These are phyloP conservation scores for Gasteruption jaculator DNA, from an alignment of 2,888 invertebrate species.

Conservation along the genomic window DNA sequence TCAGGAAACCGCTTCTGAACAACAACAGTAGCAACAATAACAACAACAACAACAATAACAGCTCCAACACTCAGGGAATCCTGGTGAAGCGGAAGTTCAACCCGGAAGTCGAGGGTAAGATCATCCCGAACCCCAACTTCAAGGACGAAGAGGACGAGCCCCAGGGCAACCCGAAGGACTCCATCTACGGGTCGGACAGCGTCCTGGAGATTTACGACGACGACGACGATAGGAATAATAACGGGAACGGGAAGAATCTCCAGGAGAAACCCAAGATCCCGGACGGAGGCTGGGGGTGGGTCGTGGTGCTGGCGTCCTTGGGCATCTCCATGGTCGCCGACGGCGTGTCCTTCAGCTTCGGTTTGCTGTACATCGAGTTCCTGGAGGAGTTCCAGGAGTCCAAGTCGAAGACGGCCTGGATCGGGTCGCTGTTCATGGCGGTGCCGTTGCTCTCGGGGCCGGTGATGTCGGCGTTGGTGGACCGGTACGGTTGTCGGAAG, in stretches of 20 bases:
- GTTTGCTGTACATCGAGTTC: slow-evolving; percentile 80
- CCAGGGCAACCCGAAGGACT: slow-evolving; percentile 56
- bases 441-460: slow-evolving; percentile 83
- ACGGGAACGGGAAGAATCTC: slow-evolving; percentile 35
- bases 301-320: slow-evolving; percentile 81
- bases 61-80: slow-evolving; percentile 29
- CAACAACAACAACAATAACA: background rate
- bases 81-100: slow-evolving; percentile 25
- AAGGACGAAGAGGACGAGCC: slow-evolving; percentile 52
- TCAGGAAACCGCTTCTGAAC: too few species aligned
- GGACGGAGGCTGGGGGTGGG: slow-evolving; percentile 87
- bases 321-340: slow-evolving; percentile 86
- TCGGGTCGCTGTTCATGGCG: slow-evolving; percentile 84
- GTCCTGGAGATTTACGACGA: slow-evolving; percentile 43
- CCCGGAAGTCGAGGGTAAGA: slow-evolving; percentile 26
- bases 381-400: slow-evolving; percentile 75
- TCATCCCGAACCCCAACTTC: slow-evolving; percentile 30
- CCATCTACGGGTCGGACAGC: slow-evolving; percentile 55
- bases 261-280: slow-evolving; percentile 62
- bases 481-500: slow-evolving; percentile 77
- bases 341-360: slow-evolving; percentile 91
- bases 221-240: slow-evolving; percentile 15
- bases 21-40: background rate
- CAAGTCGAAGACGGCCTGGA: slow-evolving; percentile 84
- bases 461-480: slow-evolving; percentile 78